Evolutionary conservation across 2,113 vertebrate genomes (phyloP), one percentile per base, ranked within the genome.

Genomic region (Chunga burmeisteri): DNA sequence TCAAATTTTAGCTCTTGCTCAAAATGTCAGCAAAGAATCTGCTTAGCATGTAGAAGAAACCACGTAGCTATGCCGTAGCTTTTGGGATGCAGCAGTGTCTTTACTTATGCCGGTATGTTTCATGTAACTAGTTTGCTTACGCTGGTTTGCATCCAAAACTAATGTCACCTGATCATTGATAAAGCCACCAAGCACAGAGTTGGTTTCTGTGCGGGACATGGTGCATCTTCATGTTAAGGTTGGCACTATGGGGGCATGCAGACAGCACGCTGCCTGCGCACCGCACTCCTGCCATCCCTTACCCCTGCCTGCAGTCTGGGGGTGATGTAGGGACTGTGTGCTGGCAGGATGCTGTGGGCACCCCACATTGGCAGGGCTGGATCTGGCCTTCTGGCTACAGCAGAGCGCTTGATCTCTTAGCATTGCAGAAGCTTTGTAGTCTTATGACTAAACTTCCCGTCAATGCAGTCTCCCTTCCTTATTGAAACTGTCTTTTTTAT

Each of bases 151-250:
- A 9, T 1, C 3, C 15, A 13, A 6, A 46, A 16, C 5, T 4
- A 13, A 29, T 16, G 1, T 29, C 59, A 7, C 22, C 36, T 66
- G 21, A 2, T 8, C 18, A 2, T 2, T 6, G 30, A 23, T 23
- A 5, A 63, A 58, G 52, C 34, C 47, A 2, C 2, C 1, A 1
- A 26, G 49, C 3, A 2, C 4, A 1, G 67, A 1, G 6, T 0
- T 40, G 66, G 46, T 26, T 32, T 83, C 62, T 18, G 32, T 14
- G 40, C 70, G 30, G 65, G 13, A 13, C 5, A 9, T 2, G 23
- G 7, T 26, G 29, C 10, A 2, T 19, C 42, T 32, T 7, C 23
- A 11, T 8, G 40, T 23, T 42, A 6, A 3, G 7, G 46, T 13
- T 3, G 2, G 25, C 22, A 2, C 1, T 9, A 4, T 0, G 1